Evolutionary conservation across 2,113 vertebrate genomes (phyloP).

Genomic region (Panurus biarmicus): DNA sequence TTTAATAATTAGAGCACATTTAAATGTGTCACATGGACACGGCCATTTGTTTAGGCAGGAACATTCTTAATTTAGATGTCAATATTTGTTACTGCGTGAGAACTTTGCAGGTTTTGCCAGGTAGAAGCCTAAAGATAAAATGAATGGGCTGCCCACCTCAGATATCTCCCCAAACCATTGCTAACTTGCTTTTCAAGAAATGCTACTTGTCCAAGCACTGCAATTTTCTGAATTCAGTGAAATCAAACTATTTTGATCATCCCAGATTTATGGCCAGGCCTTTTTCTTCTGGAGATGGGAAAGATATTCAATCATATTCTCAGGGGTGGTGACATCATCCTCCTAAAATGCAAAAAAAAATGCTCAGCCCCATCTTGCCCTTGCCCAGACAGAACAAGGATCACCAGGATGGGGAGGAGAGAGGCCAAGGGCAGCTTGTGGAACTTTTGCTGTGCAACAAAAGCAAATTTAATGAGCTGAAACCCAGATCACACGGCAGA

Average conservation of each 20-base stretch:
- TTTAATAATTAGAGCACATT: background rate
- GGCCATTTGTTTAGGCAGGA: background rate
- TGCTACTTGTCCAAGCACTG: background rate
- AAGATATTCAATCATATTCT: background rate
- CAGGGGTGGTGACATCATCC: background rate
- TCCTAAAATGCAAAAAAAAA: background rate
- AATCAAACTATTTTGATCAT: background rate
- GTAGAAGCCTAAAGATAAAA: background rate
- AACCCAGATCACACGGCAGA: background rate
- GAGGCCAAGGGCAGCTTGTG: background rate
- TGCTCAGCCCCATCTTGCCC: rapidly evolving
- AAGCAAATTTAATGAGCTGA: background rate
- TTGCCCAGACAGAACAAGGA: background rate
- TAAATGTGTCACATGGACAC: background rate
- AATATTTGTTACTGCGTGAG: background rate
- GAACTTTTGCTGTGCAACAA: background rate
- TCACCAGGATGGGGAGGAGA: background rate
- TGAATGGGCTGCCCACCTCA: background rate
- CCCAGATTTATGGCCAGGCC: background rate
- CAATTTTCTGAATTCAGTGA: background rate
- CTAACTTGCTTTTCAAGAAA: background rate
- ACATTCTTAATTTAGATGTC: background rate
- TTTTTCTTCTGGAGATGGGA: background rate
- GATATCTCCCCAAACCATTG: background rate
- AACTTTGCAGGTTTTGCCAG: background rate